Evolutionary conservation across 1,140 invertebrate genomes (phyloP).

Genomic region (Sinella curviseta): DNA sequence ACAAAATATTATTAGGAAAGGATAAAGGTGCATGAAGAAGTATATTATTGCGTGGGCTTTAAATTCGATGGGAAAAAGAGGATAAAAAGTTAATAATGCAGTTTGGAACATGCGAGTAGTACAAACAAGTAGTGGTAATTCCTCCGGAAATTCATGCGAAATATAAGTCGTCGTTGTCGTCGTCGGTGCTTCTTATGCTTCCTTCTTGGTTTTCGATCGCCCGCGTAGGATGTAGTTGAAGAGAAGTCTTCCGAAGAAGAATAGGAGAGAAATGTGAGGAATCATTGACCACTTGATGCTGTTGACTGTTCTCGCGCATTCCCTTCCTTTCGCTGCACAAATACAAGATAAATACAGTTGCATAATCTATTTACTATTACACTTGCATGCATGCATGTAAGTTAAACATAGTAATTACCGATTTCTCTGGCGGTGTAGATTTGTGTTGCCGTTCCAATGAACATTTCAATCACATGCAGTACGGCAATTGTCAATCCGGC

Average conservation of each 20-base stretch:
- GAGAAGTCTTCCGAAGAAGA: slow-evolving; percentile 37
- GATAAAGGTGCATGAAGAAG: too few relatives aligned
- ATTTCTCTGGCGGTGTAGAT: slow-evolving; percentile 35
- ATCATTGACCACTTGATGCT: slow-evolving; percentile 38
- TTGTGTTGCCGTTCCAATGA: slow-evolving; percentile 34
- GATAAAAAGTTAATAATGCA: too few relatives aligned
- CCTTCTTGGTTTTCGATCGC: background rate
- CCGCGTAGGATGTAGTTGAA: slow-evolving; percentile 28
- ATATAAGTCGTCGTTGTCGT: too few relatives aligned
- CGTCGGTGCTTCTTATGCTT: too few relatives aligned
- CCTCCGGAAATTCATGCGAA: too few relatives aligned
- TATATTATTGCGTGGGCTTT: too few relatives aligned
- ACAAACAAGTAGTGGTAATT: too few relatives aligned
- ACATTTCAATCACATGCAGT: slow-evolving; percentile 38
- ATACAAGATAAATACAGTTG: background rate
- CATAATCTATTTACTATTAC: background rate
- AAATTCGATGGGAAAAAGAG: too few relatives aligned
- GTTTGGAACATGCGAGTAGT: too few relatives aligned
- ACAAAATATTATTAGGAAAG: too few relatives aligned
- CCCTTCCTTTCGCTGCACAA: slow-evolving; percentile 31
- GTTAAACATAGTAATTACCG: background rate
- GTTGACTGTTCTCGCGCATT: slow-evolving; percentile 33
- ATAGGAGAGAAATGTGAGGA: slow-evolving; percentile 34
- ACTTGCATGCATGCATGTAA: too few relatives aligned
- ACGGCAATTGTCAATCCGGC: slow-evolving; percentile 29